Evolutionary conservation across 2,113 vertebrate genomes (phyloP).

Genomic region (Tyto alba): DNA sequence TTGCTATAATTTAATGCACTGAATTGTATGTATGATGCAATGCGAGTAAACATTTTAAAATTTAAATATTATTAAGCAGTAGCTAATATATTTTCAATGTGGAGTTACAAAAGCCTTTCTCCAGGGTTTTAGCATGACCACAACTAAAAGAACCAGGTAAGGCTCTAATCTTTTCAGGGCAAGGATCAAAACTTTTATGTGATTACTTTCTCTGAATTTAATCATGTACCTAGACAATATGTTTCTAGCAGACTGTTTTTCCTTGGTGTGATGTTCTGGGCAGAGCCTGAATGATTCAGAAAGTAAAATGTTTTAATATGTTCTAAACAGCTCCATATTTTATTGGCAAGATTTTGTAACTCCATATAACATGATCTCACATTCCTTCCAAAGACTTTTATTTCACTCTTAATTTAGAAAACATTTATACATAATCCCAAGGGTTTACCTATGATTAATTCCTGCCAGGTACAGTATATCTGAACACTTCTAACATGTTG

Average conservation of each 20-base stretch:
- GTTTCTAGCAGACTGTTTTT: background rate
- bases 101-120: background rate
- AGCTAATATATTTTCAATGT: background rate
- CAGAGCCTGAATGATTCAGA: background rate
- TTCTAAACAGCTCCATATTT: background rate
- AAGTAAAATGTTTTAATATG: background rate
- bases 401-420: conserved; percentile 56
- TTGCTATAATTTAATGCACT: background rate
- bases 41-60: background rate
- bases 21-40: background rate
- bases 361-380: background rate
- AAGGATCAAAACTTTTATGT: background rate
- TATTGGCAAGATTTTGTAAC: background rate
- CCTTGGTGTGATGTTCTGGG: background rate
- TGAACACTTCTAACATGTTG: conserved; percentile 65
- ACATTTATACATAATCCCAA: conserved; percentile 36
- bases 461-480: conserved; percentile 69
- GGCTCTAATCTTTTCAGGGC: background rate
- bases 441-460: conserved; percentile 76
- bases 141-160: background rate
- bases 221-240: background rate
- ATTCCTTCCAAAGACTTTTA: conserved; percentile 20
- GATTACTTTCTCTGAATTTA: background rate
- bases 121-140: background rate
- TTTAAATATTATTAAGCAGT: background rate